Base-by-base conservation (phyloP, 2,888 invertebrate species). In the Drosophila borborema region DNA sequence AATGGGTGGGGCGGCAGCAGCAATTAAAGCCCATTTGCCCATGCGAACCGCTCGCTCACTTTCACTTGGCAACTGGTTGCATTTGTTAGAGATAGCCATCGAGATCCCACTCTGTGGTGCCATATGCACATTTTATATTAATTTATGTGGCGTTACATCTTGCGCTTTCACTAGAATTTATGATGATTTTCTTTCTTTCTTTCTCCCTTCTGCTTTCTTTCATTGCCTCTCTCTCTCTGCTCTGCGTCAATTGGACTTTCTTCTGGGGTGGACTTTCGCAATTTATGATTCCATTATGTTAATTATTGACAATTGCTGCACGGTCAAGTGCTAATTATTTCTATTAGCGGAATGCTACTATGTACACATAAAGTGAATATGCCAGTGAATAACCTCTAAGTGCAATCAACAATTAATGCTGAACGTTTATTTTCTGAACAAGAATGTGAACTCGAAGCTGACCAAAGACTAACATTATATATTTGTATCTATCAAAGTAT, bases 281-380 rank as follows among this genome's bases (percentile, higher is more conserved):
- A 84, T 84, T 87, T 81, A 80, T 85, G 75, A 74, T 77, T 86
- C 78, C 89, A 90, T 89, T 90, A 90, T 91, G 90, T 91, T 91
- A 91, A 90, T 91, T 86, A 84, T 90, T 77, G 80, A 77, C 90
- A 91, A 91, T 91, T 91, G 88, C 58, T 72, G 64, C 31, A 46
- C 64, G 73, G 51, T 73, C 69, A 83, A 70, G 63, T 71, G 64
- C 68, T 67, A 80, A 80, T 83, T 77, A 71, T 81, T 74, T 77
- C 81, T 80, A 80, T 77, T 69, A 62, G 51, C 54, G 18, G 45
- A 12, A 36, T 51, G 53, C 31, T 41, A 41, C 36, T n/a, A 41
- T 41, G 41, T 41, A 53, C 46, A 63, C 18, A 58, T 59, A 6
- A 28, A 6, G 28, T 28, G 28, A 28, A 51, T 23, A 18, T 10